Conservation (phyloP, 2,888 invertebrate species). For the Drosophila austrosaltans region DNA sequence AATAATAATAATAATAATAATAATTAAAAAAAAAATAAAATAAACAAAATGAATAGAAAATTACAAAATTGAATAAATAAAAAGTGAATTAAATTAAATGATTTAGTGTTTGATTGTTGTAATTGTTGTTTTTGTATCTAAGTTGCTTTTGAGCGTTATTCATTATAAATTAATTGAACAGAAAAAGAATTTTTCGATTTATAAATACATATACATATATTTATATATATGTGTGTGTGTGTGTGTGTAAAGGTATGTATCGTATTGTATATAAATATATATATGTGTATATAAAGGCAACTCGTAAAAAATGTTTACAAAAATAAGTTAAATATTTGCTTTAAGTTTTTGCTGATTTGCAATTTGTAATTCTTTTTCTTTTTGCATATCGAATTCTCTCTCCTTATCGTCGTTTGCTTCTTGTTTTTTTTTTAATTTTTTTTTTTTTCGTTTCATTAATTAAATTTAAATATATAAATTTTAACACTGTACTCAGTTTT, state of each 20-base stretch:
- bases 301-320: constrained; percentile 24
- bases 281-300: constrained; percentile 22
- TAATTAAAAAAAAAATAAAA: constrained; percentile 22
- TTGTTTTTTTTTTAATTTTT: constrained; percentile 3
- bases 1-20: constrained; percentile 16
- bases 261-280: background rate
- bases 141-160: constrained; percentile 3
- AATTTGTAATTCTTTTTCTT: constrained; percentile 33
- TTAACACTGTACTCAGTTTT: constrained; percentile 63
- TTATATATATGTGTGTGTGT: constrained; percentile 12
- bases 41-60: constrained; percentile 1
- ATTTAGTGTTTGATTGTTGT: constrained; percentile 30
- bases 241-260: constrained; percentile 9
- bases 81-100: constrained; percentile 24
- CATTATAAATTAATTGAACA: constrained; percentile 37
- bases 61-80: background rate
- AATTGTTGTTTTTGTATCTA: background rate
- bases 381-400: constrained; percentile 14
- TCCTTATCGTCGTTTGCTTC: constrained; percentile 15
- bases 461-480: constrained; percentile 36
- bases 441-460: constrained; percentile 18
- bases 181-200: constrained; percentile 12
- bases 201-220: background rate
- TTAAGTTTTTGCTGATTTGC: constrained; percentile 38
- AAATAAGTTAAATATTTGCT: constrained; percentile 41